Evolutionary conservation across 2,888 invertebrate genomes (phyloP).

Genomic region (Andrena flavipes): DNA sequence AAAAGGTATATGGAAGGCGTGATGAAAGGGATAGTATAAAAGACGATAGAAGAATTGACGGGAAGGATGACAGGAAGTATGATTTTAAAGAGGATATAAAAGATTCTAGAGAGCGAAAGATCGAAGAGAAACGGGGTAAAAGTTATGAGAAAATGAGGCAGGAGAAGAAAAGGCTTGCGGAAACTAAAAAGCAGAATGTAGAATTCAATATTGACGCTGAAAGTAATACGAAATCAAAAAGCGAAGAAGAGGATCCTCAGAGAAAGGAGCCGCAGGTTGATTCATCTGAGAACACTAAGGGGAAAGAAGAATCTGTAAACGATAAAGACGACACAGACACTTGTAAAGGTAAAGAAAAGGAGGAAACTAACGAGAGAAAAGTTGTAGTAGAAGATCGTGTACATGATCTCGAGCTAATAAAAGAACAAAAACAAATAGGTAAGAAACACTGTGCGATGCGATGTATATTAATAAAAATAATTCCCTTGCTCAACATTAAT

Average conservation of each 20-base stretch:
- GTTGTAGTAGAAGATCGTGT: slow-evolving; percentile 12
- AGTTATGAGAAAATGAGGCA: slow-evolving; percentile 84
- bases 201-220: slow-evolving; percentile 68
- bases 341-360: slow-evolving; percentile 44
- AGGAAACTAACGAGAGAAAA: slow-evolving; percentile 36
- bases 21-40: slow-evolving; percentile 83
- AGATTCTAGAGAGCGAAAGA: slow-evolving; percentile 76
- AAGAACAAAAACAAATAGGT: slow-evolving; percentile 47
- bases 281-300: slow-evolving; percentile 33
- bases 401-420: slow-evolving; percentile 6
- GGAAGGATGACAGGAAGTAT: slow-evolving; percentile 84
- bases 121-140: slow-evolving; percentile 84
- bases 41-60: slow-evolving; percentile 81
- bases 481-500: slow-evolving; percentile 1
- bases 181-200: slow-evolving; percentile 78
- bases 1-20: slow-evolving; percentile 77
- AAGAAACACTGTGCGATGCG: neutral
- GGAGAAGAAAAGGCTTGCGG: slow-evolving; percentile 81
- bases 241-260: slow-evolving; percentile 59
- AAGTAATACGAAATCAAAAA: slow-evolving; percentile 66
- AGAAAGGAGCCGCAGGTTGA: slow-evolving; percentile 43
- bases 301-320: slow-evolving; percentile 40
- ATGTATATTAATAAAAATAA: neutral
- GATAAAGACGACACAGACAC: slow-evolving; percentile 40
- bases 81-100: slow-evolving; percentile 76